These are phyloP conservation scores for Petaurus breviceps DNA, from an alignment of 2,113 vertebrate species.

Conservation along the genomic window DNA sequence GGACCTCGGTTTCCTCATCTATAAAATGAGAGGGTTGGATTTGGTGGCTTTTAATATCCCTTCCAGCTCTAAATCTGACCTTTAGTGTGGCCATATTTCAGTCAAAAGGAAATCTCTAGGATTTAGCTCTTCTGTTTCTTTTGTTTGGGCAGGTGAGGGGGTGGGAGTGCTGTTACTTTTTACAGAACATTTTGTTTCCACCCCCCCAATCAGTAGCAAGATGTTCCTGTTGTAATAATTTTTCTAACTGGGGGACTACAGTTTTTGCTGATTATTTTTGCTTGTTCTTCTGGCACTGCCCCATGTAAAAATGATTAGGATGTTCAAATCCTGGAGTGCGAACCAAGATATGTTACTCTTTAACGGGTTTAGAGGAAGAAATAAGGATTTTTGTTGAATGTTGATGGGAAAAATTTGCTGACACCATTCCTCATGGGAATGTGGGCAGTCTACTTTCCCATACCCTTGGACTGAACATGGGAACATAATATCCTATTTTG, in stretches of 20 bases:
- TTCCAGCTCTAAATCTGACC: not conserved
- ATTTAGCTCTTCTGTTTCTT: not conserved
- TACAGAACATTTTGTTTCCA: not conserved
- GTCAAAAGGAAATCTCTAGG: not conserved
- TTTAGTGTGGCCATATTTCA: not conserved
- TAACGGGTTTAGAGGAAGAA: not conserved
- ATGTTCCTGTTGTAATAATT: not conserved
- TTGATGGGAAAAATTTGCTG: not conserved
- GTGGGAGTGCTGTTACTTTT: conserved; percentile 76
- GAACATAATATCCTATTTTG: not conserved
- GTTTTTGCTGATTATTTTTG: not conserved
- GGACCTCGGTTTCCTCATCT: not conserved
- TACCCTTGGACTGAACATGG: not conserved
- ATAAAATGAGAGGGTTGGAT: not conserved
- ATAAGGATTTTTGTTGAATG: not conserved
- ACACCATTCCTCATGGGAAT: too few relatives aligned
- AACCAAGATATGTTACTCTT: not conserved
- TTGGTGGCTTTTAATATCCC: not conserved
- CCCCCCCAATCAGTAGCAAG: not conserved
- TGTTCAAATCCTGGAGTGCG: not conserved
- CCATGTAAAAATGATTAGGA: not conserved
- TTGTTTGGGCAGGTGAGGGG: not conserved
- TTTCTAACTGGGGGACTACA: not conserved
- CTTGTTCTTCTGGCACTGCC: not conserved
- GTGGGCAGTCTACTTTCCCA: not conserved